Conservation (phyloP, 2,797 vertebrate genomes). For the Glossophaga mutica region DNA sequence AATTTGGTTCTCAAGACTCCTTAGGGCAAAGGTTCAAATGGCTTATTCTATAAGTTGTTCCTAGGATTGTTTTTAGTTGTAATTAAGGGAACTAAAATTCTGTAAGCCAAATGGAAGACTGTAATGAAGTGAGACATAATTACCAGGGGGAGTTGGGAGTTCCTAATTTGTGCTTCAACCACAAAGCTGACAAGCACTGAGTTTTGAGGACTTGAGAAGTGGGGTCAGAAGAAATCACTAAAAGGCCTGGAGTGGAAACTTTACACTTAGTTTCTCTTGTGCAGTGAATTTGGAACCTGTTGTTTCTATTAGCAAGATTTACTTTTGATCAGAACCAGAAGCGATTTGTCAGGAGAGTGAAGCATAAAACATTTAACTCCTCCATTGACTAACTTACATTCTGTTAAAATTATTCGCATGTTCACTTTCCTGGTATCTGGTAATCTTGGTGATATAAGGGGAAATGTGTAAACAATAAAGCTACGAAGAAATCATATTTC, state of each 20-base stretch:
- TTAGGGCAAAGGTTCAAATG: slow-evolving; percentile 67
- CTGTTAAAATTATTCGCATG: background rate
- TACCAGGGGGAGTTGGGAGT: background rate
- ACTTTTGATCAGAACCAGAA: background rate
- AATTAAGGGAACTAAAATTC: slow-evolving; percentile 66
- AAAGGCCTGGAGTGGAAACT: background rate
- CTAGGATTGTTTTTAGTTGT: slow-evolving; percentile 61
- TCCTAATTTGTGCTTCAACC: background rate
- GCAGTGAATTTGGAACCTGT: slow-evolving; percentile 5
- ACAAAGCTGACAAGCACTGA: slow-evolving; percentile 36
- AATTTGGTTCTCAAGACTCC: slow-evolving; percentile 64
- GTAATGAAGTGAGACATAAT: slow-evolving; percentile 62
- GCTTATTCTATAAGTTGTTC: slow-evolving; percentile 55
- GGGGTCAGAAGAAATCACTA: slow-evolving; percentile 32
- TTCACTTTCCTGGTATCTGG: background rate
- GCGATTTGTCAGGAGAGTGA: background rate
- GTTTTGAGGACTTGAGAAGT: slow-evolving; percentile 29
- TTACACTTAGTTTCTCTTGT: background rate
- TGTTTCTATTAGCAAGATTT: background rate
- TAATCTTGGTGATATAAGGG: background rate
- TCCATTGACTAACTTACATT: background rate
- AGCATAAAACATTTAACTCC: background rate
- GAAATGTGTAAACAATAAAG: background rate
- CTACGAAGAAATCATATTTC: background rate
- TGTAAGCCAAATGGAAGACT: slow-evolving; percentile 45